Conservation (phyloP, 1,140 invertebrate species). For the Temnothorax longispinosus region DNA sequence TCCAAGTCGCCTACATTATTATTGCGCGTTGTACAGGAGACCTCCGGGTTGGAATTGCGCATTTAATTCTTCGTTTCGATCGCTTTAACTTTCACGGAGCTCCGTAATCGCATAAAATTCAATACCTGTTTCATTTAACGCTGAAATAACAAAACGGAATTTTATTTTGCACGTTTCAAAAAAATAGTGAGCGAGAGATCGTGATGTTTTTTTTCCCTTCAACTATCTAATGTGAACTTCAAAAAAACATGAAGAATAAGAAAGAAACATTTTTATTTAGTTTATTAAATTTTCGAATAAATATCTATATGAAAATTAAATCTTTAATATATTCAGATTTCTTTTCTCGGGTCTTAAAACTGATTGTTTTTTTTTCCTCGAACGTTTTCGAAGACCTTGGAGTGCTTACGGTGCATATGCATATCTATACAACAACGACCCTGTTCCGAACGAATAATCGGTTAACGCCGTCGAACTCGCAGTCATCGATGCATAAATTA, state of each 20-base stretch:
- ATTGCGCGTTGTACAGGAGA: not conserved
- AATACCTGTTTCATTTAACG: not conserved
- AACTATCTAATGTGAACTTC: not conserved
- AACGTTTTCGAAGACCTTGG: not conserved
- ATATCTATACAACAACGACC: constrained; percentile 2
- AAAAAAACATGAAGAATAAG: not conserved
- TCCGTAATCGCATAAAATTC: constrained; percentile 13
- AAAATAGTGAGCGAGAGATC: not conserved
- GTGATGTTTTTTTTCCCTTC: not conserved
- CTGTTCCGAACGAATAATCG: constrained; percentile 19
- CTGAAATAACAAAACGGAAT: not conserved
- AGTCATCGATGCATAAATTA: constrained; percentile 57
- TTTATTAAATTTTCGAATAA: not conserved
- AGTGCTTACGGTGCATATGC: not conserved
- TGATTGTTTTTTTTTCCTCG: not conserved
- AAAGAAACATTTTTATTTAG: not conserved
- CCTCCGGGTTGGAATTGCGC: not conserved
- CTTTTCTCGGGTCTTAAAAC: not conserved
- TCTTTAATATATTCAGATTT: not conserved
- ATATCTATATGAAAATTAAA: not conserved
- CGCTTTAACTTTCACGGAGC: constrained; percentile 2
- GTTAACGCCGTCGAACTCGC: constrained; percentile 35
- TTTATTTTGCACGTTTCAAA: not conserved
- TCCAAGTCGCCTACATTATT: constrained; percentile 41
- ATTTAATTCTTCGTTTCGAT: constrained; percentile 29